A percentile compares a stretch with the other conserved stretches of the same genome.
These are phyloP conservation scores for Portevinia maculata DNA, from an alignment of 2,888 invertebrate species.

Conservation along the genomic window DNA sequence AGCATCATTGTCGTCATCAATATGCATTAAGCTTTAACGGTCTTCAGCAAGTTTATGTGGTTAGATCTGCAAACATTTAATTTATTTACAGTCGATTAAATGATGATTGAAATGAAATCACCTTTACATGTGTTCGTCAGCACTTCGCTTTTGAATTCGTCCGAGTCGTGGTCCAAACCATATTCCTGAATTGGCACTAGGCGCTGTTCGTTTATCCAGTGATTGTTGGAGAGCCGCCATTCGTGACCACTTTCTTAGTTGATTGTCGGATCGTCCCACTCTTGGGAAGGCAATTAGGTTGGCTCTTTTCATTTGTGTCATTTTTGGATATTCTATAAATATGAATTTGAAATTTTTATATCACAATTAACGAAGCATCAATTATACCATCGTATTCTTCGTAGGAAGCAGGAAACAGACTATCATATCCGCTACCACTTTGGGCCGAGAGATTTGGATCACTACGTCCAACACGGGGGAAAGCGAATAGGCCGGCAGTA, in stretches of 20 bases:
- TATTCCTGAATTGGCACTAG: constrained; percentile 83
- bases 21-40: background rate
- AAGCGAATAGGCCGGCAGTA: constrained; percentile 85
- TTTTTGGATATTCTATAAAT: constrained; percentile 78
- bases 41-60: constrained; percentile 8
- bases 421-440: constrained; percentile 79
- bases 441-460: constrained; percentile 79
- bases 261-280: constrained; percentile 82
- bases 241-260: constrained; percentile 81
- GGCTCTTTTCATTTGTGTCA: constrained; percentile 80
- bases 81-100: background rate
- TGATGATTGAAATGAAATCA: background rate
- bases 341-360: background rate
- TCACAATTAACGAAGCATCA: background rate
- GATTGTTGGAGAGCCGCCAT: constrained; percentile 80
- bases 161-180: constrained; percentile 89
- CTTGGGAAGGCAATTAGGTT: constrained; percentile 83
- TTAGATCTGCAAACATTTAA: background rate
- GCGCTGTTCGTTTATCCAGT: constrained; percentile 80
- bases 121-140: constrained; percentile 72
- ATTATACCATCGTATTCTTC: constrained; percentile 84
- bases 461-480: constrained; percentile 86
- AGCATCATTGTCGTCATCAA: constrained; percentile 17
- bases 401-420: constrained; percentile 83
- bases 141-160: constrained; percentile 82